A percentile compares a stretch with the other conserved stretches of the same genome.
Evolutionary conservation across 2,888 invertebrate species (phyloP).

Genomic region (Protodeltote pygarga): DNA sequence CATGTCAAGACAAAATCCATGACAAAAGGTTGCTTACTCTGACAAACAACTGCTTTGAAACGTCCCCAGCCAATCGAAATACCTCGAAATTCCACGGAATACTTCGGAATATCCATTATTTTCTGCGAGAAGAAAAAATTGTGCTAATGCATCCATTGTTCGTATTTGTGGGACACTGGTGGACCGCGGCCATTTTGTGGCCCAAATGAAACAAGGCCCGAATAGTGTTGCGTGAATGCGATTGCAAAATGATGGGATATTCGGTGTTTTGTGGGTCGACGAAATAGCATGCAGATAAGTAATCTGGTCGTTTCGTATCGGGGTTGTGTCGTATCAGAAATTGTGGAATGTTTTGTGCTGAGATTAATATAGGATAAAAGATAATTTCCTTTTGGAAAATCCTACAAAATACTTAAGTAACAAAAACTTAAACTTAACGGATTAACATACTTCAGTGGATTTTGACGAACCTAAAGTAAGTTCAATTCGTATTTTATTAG

Average conservation of each 20-base stretch:
- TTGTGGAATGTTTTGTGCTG: no score
- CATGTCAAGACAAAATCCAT: slow-evolving; percentile 7
- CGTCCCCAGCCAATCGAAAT: slow-evolving; percentile 30
- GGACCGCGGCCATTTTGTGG: slow-evolving; percentile 50
- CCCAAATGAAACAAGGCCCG: slow-evolving; percentile 34
- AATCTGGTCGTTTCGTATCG: no score
- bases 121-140: slow-evolving; percentile 48
- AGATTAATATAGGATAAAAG: no score
- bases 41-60: slow-evolving; percentile 23
- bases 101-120: slow-evolving; percentile 49
- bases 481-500: no score
- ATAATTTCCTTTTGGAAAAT: no score
- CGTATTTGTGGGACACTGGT: slow-evolving; percentile 47
- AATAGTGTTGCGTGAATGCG: slow-evolving; percentile 36
- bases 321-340: no score
- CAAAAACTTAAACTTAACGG: no score
- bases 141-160: slow-evolving; percentile 63
- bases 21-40: slow-evolving; percentile 19
- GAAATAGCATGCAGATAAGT: slow-evolving; percentile 7
- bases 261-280: slow-evolving; percentile 7
- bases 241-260: slow-evolving; percentile 26
- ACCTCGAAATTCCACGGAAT: background rate
- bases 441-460: no score
- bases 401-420: no score
- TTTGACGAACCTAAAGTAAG: no score